These are phyloP conservation scores for Pissodes strobi DNA, from an alignment of 1,140 invertebrate species.

Conservation along the genomic window DNA sequence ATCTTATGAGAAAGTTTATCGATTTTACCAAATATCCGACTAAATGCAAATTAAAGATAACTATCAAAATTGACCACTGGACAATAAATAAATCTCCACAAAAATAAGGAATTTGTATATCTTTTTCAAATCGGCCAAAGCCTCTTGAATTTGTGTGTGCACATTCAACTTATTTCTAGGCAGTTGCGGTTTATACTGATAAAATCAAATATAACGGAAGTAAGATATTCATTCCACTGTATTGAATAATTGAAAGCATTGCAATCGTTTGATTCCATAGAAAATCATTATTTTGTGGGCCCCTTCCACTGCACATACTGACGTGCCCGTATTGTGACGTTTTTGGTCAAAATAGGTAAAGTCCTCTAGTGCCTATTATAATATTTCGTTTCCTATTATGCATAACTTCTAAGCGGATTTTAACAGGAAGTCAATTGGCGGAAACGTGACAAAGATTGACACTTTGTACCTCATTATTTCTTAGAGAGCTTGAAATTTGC, in stretches of 20 bases:
- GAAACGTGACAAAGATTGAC: conserved; percentile 37
- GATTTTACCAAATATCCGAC: no score
- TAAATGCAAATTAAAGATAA: conserved; percentile 5
- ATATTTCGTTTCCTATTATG: conserved; percentile 31
- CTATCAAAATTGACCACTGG: conserved; percentile 25
- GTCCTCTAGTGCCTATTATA: conserved; percentile 25
- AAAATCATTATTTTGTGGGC: conserved; percentile 8
- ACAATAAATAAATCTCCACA: not conserved
- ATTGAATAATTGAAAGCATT: conserved; percentile 10
- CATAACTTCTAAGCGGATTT: conserved; percentile 14
- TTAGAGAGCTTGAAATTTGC: conserved; percentile 21
- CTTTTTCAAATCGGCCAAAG: not conserved
- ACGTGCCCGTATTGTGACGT: conserved; percentile 32
- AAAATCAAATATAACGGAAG: conserved; percentile 24
- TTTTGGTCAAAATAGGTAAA: conserved; percentile 35
- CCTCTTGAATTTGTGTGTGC: not conserved
- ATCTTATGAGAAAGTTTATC: no score
- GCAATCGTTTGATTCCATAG: not conserved
- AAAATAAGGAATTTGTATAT: not conserved
- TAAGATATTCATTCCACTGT: not conserved
- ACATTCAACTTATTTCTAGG: not conserved
- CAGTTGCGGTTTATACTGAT: conserved; percentile 16
- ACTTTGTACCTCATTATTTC: conserved; percentile 27
- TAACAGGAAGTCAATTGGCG: conserved; percentile 35
- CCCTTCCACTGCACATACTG: conserved; percentile 18